Base-by-base conservation (phyloP, 2,113 vertebrate species). In the Kryptolebias marmoratus region DNA sequence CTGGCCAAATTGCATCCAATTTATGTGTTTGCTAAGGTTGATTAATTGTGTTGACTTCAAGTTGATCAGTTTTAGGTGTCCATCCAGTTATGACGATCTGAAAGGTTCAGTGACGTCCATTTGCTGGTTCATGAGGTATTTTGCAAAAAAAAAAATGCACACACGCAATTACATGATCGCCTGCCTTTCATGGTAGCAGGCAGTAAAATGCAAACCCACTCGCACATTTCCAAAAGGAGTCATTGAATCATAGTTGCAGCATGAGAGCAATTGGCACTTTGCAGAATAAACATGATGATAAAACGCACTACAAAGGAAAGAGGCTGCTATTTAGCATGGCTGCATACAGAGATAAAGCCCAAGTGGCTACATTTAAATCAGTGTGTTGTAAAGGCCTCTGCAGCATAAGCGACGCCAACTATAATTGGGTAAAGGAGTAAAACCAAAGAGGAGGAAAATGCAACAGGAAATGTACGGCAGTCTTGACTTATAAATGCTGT, bases 271-370 rank as follows among this genome's bases (percentile, higher is more conserved):
- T 36, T 58, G 59, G 56, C 11, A 36, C 15, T 31, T 0, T 16
- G 32, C 5, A 64, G 68, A 45, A 67, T 57, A 68, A 75, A 70
- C 30, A 18, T 30, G 18, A 9, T 13, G 4, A 28, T 27, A n/a
- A 44, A 48, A 28, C 14, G 28, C 14, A 61, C 22, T 31, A 30
- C 13, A 31, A 30, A 14, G 4, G 32, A 30, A 45, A 54, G 56
- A 58, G 14, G 8, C 30, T 36, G 49, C 47, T 68, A 9, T 59
- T 18, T 64, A 16, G 39, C 9, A 30, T 22, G 45, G 66, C 49
- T 68, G 6, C 39, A 63, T 39, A 18, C 9, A 11, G 32, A 77
- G 62, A 79, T 64, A 30, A 50, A 68, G 60, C 68, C 56, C 72
- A 56, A 54, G 55, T 68, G 55, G 42, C 18, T 66, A 36, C 16